Base-by-base conservation (phyloP, 2,113 vertebrate species). In the Leiothrix lutea region DNA sequence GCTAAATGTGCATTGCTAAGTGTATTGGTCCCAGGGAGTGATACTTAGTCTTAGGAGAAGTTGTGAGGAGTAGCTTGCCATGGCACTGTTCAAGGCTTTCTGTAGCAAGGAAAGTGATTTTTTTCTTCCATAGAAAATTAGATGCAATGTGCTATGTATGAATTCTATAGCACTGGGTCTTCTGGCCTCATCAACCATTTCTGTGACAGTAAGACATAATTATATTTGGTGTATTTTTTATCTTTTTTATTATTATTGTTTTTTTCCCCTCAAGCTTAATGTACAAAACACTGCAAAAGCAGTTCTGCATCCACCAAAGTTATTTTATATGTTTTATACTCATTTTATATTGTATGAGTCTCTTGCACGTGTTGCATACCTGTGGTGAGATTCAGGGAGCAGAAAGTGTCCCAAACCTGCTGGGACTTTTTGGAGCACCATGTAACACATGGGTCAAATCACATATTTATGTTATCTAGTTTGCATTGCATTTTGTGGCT, bases 401-500 rank as follows among this genome's bases (percentile, higher is more conserved):
- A 44, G 4, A 21, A 75, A 62, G 8, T 10, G 31, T 54, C 12
- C 10, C 62, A 90, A 40, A 72, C 5, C 18, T 70, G 4, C 50
- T 53, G 33, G 23, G 11, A 78, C 14, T 18, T 12, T 65, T 73
- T 69, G 54, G 40, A 78, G 11, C 9, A 23, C 5, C 38, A 17
- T 14, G 3, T 24, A 60, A 60, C 0, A 0, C 40, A 25, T 28
- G 18, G 23, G 12, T 78, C 42, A 61, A 61, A 56, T 9, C 9
- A 53, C 9, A 29, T 44, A 2, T 51, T 79, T 77, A 4, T 42
- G 2, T 53, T 73, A 8, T 20, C 54, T 42, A 56, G 9, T 70
- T 74, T 70, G 33, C 13, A 25, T 18, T 79, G 21, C 2, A 73
- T 69, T 81, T 78, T 82, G 28, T 61, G 15, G 12, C 8, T 70